Base-by-base conservation (phyloP, 2,888 invertebrate genomes). In the Heteropelma amictum region DNA sequence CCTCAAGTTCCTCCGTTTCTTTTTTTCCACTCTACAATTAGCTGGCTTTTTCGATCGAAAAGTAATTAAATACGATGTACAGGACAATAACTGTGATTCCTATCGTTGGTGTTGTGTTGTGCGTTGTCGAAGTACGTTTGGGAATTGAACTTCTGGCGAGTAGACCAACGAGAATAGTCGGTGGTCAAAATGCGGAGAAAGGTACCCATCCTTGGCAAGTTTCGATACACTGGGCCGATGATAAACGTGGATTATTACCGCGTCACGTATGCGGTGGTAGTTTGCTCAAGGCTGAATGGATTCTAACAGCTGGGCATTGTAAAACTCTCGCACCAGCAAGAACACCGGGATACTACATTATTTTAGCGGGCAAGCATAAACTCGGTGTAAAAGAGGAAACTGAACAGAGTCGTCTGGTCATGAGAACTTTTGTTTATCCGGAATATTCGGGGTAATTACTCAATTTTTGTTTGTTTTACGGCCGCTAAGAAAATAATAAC, bases 251-350 rank as follows among this genome's bases (percentile, higher is more conserved):
- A 23, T 79, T 85, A 14, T 64, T 80, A 69, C 84, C 80, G 19
- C 84, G 89, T 3, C 91, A 91, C 83, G 85, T 88, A 30, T 91
- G 91, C 58, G 91, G 91, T 1, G 91, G 90, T 2, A 89, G 90
- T 71, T 86, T 91, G 68, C 80, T 91, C 69, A 79, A 77, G 73
- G 87, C 88, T 45, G 85, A 89, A 1, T 90, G 90, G 90, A 83
- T 91, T 14, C 21, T 91, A 3, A 91, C 91, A 3, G 90, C 90
- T 14, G 90, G 88, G 0, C 90, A 90, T 60, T 90, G 90, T 79
- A 79, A 87, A 65, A 86, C 86, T 0, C 61, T 86, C 2, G 67
- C 83, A 6, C 85, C 86, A 0, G 2, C 35, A 6, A 56, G 65
- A 35, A 54, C 19, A 21, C 69, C 63, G 1, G 72, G 77, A 65